phyloP scores from a whole-genome alignment of 2,113 vertebrate genomes.

The Chlorocebus sabaeus region DNA sequence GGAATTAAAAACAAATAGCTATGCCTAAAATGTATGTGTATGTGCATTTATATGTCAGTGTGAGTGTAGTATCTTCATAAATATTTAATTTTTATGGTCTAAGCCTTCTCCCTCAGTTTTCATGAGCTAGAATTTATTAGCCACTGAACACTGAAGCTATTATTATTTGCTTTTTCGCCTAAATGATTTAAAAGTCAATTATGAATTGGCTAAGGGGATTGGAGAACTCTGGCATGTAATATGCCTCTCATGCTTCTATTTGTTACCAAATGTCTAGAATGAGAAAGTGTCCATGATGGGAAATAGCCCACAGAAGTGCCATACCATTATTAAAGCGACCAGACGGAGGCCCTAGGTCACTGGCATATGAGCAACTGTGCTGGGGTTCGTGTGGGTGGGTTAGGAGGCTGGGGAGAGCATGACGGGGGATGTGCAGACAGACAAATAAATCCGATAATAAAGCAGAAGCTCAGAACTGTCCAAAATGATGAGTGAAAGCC shows the following conservation, averaged over 20 bases:
- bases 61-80: conserved; percentile 50
- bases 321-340: background rate
- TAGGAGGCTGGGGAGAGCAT: background rate
- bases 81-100: conserved; percentile 76
- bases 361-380: background rate
- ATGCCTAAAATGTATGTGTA: background rate
- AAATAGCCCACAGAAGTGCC: background rate
- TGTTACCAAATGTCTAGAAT: conserved; percentile 2
- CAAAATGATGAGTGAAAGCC: background rate
- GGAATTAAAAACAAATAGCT: conserved; percentile 57
- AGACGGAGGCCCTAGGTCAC: conserved; percentile 31
- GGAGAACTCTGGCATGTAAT: background rate
- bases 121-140: conserved; percentile 71
- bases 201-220: conserved; percentile 2
- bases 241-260: background rate
- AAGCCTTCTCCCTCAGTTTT: conserved; percentile 60
- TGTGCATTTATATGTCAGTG: conserved; percentile 23
- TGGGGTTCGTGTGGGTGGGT: background rate
- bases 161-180: conserved; percentile 64
- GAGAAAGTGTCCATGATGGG: background rate
- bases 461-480: background rate
- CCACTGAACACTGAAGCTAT: conserved; percentile 17
- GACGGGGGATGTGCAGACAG: background rate
- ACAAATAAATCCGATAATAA: background rate
- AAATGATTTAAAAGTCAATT: conserved; percentile 76